Evolutionary conservation across 2,888 invertebrate species (phyloP).

Genomic region (Rhyacophila evoluta): DNA sequence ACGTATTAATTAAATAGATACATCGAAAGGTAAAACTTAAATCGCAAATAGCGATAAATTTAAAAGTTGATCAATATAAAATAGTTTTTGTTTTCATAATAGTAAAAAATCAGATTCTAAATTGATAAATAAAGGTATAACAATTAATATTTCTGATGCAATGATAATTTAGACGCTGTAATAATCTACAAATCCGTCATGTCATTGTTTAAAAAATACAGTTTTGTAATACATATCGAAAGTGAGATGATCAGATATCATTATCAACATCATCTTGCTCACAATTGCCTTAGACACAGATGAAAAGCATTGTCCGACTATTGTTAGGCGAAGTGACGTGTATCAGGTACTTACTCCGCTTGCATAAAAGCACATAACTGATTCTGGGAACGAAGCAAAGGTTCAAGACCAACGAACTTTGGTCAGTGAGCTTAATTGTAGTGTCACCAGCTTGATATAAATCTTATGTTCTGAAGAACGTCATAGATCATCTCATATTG

Average conservation of each 20-base stretch:
- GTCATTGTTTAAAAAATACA: constrained; percentile 51
- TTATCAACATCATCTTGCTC: neutral
- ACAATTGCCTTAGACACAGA: neutral
- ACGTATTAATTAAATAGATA: too few relatives aligned
- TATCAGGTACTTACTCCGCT: neutral
- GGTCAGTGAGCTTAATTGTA: neutral
- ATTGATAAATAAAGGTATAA: neutral
- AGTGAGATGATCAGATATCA: constrained; percentile 46
- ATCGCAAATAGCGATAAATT: too few relatives aligned
- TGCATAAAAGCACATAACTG: neutral
- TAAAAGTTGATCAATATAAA: too few relatives aligned
- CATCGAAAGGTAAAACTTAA: too few relatives aligned
- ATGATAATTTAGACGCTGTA: neutral
- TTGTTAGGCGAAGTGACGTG: constrained; percentile 7
- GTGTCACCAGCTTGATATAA: constrained; percentile 4
- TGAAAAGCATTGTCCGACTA: neutral
- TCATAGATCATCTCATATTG: neutral
- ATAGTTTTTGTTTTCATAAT: too few relatives aligned
- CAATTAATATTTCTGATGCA: neutral
- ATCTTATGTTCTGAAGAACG: neutral
- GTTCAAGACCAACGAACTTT: constrained; percentile 4
- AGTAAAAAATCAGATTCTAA: too few relatives aligned
- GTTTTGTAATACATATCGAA: constrained; percentile 44
- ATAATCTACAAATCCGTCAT: constrained; percentile 35
- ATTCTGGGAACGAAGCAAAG: constrained; percentile 5